phyloP scores from a whole-genome alignment of 2,888 invertebrate genomes.

The Isotomurus palustris region DNA sequence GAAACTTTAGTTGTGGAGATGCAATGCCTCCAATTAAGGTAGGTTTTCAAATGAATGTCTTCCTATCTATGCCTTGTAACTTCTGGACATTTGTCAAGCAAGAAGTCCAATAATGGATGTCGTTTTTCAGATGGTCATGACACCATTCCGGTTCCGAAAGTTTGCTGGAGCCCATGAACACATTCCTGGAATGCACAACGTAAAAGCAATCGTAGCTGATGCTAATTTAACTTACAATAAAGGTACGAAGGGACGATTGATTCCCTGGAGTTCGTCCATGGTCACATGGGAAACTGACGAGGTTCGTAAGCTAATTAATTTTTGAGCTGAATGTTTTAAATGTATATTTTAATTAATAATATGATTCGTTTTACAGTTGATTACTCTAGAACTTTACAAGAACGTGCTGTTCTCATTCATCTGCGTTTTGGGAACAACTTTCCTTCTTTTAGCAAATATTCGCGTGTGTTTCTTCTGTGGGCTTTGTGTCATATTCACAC shows the following conservation, averaged over 20 bases:
- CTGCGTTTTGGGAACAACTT: slow-evolving; percentile 74
- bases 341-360: slow-evolving; percentile 5
- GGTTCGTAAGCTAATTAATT: slow-evolving; percentile 49
- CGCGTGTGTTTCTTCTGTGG: slow-evolving; percentile 75
- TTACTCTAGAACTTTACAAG: slow-evolving; percentile 67
- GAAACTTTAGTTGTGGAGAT: slow-evolving; percentile 60
- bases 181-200: slow-evolving; percentile 63
- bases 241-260: slow-evolving; percentile 57
- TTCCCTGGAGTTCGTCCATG: slow-evolving; percentile 67
- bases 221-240: slow-evolving; percentile 57
- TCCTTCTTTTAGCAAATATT: slow-evolving; percentile 67
- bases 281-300: slow-evolving; percentile 73
- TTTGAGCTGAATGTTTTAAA: not conserved
- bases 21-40: slow-evolving; percentile 58
- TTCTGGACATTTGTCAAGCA: not conserved
- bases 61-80: not conserved
- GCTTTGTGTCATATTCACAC: slow-evolving; percentile 43
- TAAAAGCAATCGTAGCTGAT: slow-evolving; percentile 58
- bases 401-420: slow-evolving; percentile 68
- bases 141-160: slow-evolving; percentile 59
- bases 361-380: slow-evolving; percentile 52
- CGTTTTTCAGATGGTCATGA: slow-evolving; percentile 55
- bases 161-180: slow-evolving; percentile 60
- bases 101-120: not conserved
- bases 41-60: slow-evolving; percentile 44